Evolutionary conservation across 2,888 invertebrate genomes (phyloP).

Genomic region (Trichacis sp.): DNA sequence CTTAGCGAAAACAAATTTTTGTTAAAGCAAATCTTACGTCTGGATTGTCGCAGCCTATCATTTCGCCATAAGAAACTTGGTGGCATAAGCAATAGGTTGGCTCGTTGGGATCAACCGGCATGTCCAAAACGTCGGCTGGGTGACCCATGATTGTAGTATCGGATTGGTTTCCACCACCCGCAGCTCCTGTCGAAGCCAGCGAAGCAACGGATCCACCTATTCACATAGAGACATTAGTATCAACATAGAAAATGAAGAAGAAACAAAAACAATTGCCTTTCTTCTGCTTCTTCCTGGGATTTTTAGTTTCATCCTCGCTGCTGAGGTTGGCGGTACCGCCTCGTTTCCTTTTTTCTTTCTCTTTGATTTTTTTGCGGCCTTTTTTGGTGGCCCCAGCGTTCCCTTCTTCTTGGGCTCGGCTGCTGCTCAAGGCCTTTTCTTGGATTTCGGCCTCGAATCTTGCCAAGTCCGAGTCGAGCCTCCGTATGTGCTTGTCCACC

Average conservation of each 20-base stretch:
- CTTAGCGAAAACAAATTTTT: no score
- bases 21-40: no score
- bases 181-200: constrained; percentile 60
- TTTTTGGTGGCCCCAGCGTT: constrained; percentile 76
- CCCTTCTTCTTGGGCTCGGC: constrained; percentile 78
- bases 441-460: constrained; percentile 97
- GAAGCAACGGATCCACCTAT: constrained; percentile 60
- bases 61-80: constrained; percentile 96
- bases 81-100: constrained; percentile 98
- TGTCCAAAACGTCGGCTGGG: constrained; percentile 90
- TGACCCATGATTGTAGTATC: constrained; percentile 73
- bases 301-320: constrained; percentile 66
- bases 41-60: constrained; percentile 96
- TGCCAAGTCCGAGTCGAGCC: constrained; percentile 95
- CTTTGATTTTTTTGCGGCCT: constrained; percentile 79
- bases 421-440: constrained; percentile 87
- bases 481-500: constrained; percentile 96
- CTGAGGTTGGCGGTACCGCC: constrained; percentile 66
- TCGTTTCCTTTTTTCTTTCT: constrained; percentile 75
- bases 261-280: constrained; percentile 71
- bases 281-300: constrained; percentile 73
- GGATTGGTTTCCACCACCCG: constrained; percentile 64
- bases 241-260: no score
- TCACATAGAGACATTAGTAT: no score
- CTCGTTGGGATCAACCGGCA: constrained; percentile 97